Evolutionary conservation across 1,140 invertebrate species (phyloP).

Genomic region (Nylanderia fulva): DNA sequence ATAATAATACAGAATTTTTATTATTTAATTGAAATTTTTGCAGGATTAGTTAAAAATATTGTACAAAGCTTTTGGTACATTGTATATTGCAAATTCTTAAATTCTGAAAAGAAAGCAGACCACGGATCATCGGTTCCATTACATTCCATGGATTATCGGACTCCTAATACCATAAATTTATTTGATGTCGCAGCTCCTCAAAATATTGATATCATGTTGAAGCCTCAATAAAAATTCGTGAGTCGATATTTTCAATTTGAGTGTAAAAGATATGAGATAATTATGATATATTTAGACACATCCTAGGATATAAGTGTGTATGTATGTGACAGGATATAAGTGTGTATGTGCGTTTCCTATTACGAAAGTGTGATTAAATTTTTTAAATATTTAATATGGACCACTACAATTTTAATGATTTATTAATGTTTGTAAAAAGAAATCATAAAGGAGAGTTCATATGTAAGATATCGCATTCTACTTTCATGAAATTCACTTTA

Average conservation of each 20-base stretch:
- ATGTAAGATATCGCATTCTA: too few relatives aligned
- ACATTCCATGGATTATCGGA: conserved; percentile 41
- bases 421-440: too few relatives aligned
- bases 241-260: not conserved
- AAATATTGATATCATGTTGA: conserved; percentile 74
- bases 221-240: conserved; percentile 69
- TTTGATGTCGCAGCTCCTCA: conserved; percentile 70
- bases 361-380: not conserved
- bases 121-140: conserved; percentile 24
- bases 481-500: too few relatives aligned
- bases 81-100: conserved; percentile 79
- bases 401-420: too few relatives aligned
- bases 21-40: conserved; percentile 44
- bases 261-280: not conserved
- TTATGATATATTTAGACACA: not conserved
- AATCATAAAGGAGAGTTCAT: too few relatives aligned
- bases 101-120: conserved; percentile 48
- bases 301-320: not conserved
- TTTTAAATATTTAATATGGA: too few relatives aligned
- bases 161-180: conserved; percentile 71
- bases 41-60: conserved; percentile 84
- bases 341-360: not conserved
- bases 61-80: conserved; percentile 83
- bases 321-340: not conserved
- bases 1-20: conserved; percentile 40